A percentile compares a stretch with the other conserved stretches of the same genome.
Conservation (phyloP, 2,113 vertebrate species). For the Seriola dumerili region DNA sequence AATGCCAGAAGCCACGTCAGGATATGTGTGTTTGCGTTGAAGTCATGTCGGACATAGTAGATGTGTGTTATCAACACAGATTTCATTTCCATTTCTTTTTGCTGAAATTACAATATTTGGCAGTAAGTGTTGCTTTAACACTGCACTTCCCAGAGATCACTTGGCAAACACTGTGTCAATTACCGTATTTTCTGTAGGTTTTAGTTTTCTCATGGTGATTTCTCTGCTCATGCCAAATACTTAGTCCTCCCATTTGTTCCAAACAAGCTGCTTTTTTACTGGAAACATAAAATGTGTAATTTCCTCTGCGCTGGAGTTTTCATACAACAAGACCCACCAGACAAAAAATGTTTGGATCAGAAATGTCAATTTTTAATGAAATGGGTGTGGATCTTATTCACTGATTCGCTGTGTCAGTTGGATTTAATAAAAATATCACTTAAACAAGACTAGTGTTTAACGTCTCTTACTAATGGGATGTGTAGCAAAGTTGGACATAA, state of each 20-base stretch:
- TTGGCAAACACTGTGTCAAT: constrained; percentile 5
- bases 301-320: neutral
- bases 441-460: neutral
- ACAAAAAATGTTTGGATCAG: neutral
- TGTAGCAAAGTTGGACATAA: neutral
- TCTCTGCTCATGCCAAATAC: constrained; percentile 9
- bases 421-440: neutral
- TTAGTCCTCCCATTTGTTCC: neutral
- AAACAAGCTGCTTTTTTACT: constrained; percentile 29
- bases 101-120: neutral
- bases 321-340: neutral
- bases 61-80: too few relatives aligned
- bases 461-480: neutral
- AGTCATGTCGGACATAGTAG: neutral
- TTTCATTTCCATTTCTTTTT: neutral
- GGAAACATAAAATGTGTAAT: constrained; percentile 26
- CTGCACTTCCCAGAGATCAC: neutral
- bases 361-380: neutral
- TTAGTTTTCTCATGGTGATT: constrained; percentile 10
- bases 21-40: neutral
- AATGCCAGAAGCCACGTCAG: too few relatives aligned
- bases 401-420: neutral
- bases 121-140: neutral
- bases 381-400: neutral
- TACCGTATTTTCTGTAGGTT: constrained; percentile 5